A percentile compares a stretch with the other conserved stretches of the same genome.
phyloP scores from a whole-genome alignment of 2,113 vertebrate species.

The Potamarius usumacintae region DNA sequence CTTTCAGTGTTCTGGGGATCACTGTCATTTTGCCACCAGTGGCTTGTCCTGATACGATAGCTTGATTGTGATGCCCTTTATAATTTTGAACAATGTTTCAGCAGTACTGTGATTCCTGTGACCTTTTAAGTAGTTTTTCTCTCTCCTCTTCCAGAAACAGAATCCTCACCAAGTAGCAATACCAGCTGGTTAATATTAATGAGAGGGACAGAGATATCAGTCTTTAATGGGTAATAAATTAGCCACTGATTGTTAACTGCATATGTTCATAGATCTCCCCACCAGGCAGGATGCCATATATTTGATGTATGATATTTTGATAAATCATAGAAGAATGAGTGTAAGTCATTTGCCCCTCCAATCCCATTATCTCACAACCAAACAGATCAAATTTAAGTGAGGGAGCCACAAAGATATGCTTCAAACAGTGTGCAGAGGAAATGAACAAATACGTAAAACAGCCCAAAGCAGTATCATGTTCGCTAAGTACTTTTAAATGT shows the following conservation, averaged over 20 bases:
- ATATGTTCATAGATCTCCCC: slow-evolving; percentile 54
- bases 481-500: slow-evolving; percentile 69
- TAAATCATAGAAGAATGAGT: slow-evolving; percentile 60
- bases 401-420: slow-evolving; percentile 51
- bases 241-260: slow-evolving; percentile 60
- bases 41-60: slow-evolving; percentile 63
- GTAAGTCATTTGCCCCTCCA: slow-evolving; percentile 45
- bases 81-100: slow-evolving; percentile 67
- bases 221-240: slow-evolving; percentile 68
- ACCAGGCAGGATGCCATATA: slow-evolving; percentile 52
- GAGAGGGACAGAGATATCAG: slow-evolving; percentile 63
- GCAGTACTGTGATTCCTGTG: slow-evolving; percentile 68
- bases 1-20: slow-evolving; percentile 51
- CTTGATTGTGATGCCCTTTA: slow-evolving; percentile 71
- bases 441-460: slow-evolving; percentile 59
- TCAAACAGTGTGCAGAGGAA: slow-evolving; percentile 61
- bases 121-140: slow-evolving; percentile 67
- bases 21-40: slow-evolving; percentile 62
- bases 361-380: slow-evolving; percentile 42
- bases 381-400: slow-evolving; percentile 63
- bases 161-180: slow-evolving; percentile 56
- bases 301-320: slow-evolving; percentile 60
- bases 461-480: slow-evolving; percentile 65
- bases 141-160: slow-evolving; percentile 50
- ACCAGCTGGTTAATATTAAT: slow-evolving; percentile 69